Percentiles rank a stretch among this genome's conserved stretches.
Conservation (phyloP, 2,113 vertebrate genomes). For the Phaethornis superciliosus region DNA sequence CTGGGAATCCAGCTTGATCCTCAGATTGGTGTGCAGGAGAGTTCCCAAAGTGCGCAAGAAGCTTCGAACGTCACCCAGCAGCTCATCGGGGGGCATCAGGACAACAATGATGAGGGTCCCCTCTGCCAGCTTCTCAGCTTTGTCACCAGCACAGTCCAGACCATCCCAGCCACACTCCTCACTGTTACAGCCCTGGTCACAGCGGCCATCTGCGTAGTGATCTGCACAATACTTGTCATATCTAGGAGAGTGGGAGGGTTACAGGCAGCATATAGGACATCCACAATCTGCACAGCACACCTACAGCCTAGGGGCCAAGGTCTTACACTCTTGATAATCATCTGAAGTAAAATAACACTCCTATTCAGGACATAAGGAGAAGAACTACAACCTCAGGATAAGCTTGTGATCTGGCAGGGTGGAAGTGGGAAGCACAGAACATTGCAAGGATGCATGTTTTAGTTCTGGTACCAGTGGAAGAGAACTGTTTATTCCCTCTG, state of each 20-base stretch:
- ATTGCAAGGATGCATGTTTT: neutral
- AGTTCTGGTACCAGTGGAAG: neutral
- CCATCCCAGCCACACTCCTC: constrained; percentile 95
- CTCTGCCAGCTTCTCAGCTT: constrained; percentile 77
- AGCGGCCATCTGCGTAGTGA: constrained; percentile 85
- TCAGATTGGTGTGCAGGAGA: constrained; percentile 88
- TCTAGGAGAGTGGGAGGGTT: constrained; percentile 58
- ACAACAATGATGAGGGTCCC: constrained; percentile 91
- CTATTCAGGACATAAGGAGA: neutral
- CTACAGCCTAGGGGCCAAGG: neutral
- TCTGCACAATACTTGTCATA: constrained; percentile 91
- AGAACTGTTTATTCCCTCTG: neutral
- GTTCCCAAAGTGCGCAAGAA: constrained; percentile 88
- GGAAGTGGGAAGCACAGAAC: neutral
- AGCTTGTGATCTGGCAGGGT: neutral
- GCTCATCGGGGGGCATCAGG: constrained; percentile 85
- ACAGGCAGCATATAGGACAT: neutral
- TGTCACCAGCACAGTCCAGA: constrained; percentile 85
- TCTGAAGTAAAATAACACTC: neutral
- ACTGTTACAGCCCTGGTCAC: constrained; percentile 90
- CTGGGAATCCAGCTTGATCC: constrained; percentile 82
- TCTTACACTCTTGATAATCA: neutral
- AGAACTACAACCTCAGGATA: neutral
- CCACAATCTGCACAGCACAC: neutral
- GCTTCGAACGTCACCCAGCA: constrained; percentile 83